Conservation (phyloP, 2,888 invertebrate genomes). For the Alentia gelatinosa region DNA sequence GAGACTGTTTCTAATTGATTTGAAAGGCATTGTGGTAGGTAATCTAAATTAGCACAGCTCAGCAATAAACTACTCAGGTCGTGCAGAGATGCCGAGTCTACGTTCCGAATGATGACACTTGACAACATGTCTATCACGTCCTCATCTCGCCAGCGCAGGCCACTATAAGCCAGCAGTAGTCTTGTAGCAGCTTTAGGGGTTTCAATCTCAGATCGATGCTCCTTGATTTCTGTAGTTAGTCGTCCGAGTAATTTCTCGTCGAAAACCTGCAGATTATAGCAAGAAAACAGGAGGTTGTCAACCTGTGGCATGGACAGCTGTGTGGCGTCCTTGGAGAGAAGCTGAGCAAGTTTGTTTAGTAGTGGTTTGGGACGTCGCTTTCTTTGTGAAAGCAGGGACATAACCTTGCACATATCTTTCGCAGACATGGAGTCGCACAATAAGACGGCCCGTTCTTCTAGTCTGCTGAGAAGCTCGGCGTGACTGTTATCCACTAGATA, state of each 20-base stretch:
- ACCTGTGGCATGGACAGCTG: background rate
- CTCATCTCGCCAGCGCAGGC: background rate
- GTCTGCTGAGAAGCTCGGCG: background rate
- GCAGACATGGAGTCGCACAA: conserved; percentile 34
- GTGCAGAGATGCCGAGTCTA: background rate
- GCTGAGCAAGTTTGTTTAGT: background rate
- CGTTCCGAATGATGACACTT: background rate
- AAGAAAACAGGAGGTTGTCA: background rate
- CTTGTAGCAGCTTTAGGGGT: background rate
- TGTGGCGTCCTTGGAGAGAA: background rate
- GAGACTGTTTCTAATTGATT: background rate
- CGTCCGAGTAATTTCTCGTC: background rate
- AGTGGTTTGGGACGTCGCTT: conserved; percentile 35
- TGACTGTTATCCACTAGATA: background rate
- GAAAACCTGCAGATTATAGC: background rate
- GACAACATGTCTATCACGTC: background rate
- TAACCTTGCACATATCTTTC: conserved; percentile 9
- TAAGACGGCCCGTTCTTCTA: conserved; percentile 6
- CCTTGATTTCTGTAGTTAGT: background rate
- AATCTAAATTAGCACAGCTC: background rate
- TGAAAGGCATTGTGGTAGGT: background rate
- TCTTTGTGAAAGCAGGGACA: conserved; percentile 38
- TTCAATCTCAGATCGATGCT: background rate
- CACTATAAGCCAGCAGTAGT: background rate
- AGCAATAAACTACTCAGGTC: background rate